A percentile compares a stretch with the other conserved stretches of the same genome.
Conservation (phyloP, 2,888 invertebrate genomes). For the Ophioninae sp. region DNA sequence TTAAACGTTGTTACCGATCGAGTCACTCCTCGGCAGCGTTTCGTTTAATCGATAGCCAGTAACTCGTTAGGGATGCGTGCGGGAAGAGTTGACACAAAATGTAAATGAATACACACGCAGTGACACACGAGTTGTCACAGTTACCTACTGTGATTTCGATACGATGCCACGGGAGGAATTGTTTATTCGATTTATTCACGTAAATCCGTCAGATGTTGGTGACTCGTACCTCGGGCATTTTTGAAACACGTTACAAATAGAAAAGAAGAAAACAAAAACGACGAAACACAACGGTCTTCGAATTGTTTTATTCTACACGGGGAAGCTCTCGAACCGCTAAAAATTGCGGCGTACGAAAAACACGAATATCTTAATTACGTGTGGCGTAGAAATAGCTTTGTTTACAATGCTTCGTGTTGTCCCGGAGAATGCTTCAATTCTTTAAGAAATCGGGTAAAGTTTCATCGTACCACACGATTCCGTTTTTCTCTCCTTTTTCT, state of each 20-base stretch:
- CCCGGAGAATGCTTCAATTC: conserved; percentile 87
- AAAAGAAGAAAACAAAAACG: background rate
- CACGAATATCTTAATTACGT: conserved; percentile 44
- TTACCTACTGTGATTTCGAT: conserved; percentile 28
- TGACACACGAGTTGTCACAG: conserved; percentile 16
- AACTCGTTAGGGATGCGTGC: background rate
- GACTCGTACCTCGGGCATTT: conserved; percentile 9
- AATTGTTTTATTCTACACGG: background rate
- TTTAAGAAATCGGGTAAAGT: conserved; percentile 88
- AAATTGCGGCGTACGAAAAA: conserved; percentile 38
- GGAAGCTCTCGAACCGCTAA: background rate
- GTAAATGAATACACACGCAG: conserved; percentile 3
- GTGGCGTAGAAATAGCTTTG: conserved; percentile 59
- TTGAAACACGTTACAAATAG: conserved; percentile 22
- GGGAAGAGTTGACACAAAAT: conserved; percentile 1
- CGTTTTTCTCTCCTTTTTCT: conserved; percentile 7
- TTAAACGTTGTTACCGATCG: background rate
- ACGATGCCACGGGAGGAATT: conserved; percentile 18
- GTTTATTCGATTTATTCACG: conserved; percentile 39
- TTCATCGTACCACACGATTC: conserved; percentile 46
- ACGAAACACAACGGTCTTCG: background rate
- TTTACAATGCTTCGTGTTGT: conserved; percentile 77
- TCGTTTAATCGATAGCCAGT: background rate
- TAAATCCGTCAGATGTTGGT: conserved; percentile 29
- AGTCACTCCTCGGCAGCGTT: background rate